Conservation (phyloP, 2,113 vertebrate genomes). For the Chunga burmeisteri region DNA sequence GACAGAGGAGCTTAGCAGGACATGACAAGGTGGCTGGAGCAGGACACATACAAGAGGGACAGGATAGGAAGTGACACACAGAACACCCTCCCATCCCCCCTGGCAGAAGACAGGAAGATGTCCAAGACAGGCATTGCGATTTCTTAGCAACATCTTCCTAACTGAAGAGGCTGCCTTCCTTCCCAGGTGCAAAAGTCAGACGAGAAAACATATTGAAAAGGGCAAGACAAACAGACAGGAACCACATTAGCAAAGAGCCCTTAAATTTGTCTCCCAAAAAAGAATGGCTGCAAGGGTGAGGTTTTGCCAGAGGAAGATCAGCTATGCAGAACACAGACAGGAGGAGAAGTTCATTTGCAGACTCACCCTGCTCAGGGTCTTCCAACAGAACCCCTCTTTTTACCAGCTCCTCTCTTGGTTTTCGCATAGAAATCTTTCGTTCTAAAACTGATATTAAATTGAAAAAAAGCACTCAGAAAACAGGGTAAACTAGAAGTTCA, state of each 20-base stretch:
- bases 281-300: neutral
- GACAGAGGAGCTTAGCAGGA: neutral
- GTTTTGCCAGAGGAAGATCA: neutral
- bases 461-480: conserved; percentile 68
- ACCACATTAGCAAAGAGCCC: neutral
- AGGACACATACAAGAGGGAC: neutral
- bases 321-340: conserved; percentile 33
- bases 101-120: neutral
- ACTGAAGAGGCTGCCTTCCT: neutral
- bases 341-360: conserved; percentile 1
- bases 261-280: neutral
- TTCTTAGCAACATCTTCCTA: neutral
- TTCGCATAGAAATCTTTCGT: conserved; percentile 97
- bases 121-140: neutral
- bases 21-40: neutral
- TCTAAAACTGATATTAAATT: conserved; percentile 89
- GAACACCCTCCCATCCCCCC: neutral
- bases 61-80: neutral
- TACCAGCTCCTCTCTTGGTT: conserved; percentile 95
- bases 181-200: neutral
- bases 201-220: neutral
- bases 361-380: conserved; percentile 90
- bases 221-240: neutral
- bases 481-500: conserved; percentile 2
- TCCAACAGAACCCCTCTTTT: conserved; percentile 95